phyloP scores from a whole-genome alignment of 2,113 vertebrate species.

The Alectura lathami region DNA sequence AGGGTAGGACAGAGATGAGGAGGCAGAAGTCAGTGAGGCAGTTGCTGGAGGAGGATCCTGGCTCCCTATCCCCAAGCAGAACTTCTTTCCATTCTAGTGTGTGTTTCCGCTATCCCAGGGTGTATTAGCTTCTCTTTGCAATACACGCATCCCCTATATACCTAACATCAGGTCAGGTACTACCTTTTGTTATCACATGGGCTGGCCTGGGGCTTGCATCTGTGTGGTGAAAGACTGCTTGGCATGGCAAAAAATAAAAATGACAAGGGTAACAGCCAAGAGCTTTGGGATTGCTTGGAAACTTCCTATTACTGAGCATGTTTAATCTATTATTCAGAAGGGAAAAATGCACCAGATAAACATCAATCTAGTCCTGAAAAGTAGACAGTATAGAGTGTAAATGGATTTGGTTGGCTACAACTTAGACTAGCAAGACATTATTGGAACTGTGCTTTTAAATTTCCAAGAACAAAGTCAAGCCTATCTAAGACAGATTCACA shows the following conservation, averaged over 20 bases:
- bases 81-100: constrained; percentile 76
- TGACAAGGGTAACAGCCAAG: constrained; percentile 16
- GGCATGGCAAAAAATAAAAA: constrained; percentile 72
- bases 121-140: constrained; percentile 76
- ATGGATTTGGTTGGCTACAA: neutral
- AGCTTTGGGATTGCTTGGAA: constrained; percentile 75
- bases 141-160: constrained; percentile 68
- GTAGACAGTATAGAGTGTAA: neutral
- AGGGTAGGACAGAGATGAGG: constrained; percentile 96
- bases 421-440: too few relatives aligned
- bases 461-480: neutral
- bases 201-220: constrained; percentile 81
- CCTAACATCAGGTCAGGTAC: constrained; percentile 77
- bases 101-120: constrained; percentile 77
- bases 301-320: constrained; percentile 87
- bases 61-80: constrained; percentile 77
- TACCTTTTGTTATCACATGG: constrained; percentile 74
- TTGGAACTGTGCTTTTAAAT: neutral
- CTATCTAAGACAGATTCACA: neutral
- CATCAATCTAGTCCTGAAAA: neutral
- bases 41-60: constrained; percentile 79
- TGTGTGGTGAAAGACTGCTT: constrained; percentile 75
- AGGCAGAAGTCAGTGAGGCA: constrained; percentile 84
- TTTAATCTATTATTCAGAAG: constrained; percentile 61
- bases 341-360: constrained; percentile 50